Conservation (phyloP, 2,113 vertebrate genomes). For the Mormoops blainvillei region DNA sequence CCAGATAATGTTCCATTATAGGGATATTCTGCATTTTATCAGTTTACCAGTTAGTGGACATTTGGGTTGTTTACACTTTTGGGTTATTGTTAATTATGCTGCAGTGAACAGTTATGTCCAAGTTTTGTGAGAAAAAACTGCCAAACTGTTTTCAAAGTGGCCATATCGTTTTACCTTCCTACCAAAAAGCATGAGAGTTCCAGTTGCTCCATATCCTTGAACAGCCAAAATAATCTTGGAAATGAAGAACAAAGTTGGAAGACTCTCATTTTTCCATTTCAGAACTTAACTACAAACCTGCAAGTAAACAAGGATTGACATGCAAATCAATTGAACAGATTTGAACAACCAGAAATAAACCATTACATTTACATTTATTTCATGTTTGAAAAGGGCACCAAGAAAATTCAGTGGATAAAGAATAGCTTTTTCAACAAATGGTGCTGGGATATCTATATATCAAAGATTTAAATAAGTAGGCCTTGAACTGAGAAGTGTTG, state of each 20-base stretch:
- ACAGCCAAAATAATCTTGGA: background rate
- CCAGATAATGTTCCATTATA: background rate
- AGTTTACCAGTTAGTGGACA: background rate
- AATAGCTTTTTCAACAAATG: background rate
- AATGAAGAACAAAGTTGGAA: background rate
- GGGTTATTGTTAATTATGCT: background rate
- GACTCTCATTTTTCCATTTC: background rate
- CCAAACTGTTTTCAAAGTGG: background rate
- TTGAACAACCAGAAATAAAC: background rate
- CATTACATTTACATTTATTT: background rate
- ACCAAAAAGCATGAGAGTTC: background rate
- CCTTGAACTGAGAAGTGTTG: background rate
- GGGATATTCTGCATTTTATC: background rate
- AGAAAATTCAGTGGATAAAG: background rate
- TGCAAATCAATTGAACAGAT: background rate
- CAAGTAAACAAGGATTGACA: background rate
- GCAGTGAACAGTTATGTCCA: background rate
- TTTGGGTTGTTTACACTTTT: background rate
- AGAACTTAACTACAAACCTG: background rate
- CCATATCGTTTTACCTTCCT: background rate
- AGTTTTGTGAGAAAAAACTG: background rate
- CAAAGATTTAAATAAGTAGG: background rate
- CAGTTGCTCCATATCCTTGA: background rate
- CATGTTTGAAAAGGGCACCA: background rate
- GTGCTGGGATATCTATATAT: background rate